phyloP scores from a whole-genome alignment of 2,888 invertebrate genomes.

The Hecatera dysodea region DNA sequence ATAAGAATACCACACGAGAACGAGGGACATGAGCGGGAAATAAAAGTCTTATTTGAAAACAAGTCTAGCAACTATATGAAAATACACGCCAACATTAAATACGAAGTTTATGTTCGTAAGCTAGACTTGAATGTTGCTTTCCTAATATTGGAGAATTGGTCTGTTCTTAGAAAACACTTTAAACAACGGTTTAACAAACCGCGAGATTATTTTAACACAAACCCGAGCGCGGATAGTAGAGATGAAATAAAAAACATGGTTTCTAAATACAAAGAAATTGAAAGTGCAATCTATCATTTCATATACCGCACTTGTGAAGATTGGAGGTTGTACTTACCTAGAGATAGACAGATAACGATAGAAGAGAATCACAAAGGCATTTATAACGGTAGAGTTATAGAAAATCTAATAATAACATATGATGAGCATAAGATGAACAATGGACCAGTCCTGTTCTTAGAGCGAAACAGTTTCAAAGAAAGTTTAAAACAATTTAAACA shows the following conservation, averaged over 20 bases:
- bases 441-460: conserved; percentile 39
- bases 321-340: conserved; percentile 51
- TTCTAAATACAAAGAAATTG: conserved; percentile 39
- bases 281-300: conserved; percentile 51
- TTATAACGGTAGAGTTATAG: too few relatives aligned
- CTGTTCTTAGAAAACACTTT: conserved; percentile 37
- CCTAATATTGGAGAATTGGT: conserved; percentile 47
- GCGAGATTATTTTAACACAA: background rate
- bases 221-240: background rate
- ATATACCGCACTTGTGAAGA: conserved; percentile 45
- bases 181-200: conserved; percentile 7
- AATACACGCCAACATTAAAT: background rate
- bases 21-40: too few relatives aligned
- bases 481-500: conserved; percentile 18
- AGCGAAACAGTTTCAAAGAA: conserved; percentile 36
- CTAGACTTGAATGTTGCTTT: conserved; percentile 49
- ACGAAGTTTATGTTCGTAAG: conserved; percentile 50
- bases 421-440: conserved; percentile 22
- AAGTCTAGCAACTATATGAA: background rate
- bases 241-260: background rate
- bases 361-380: background rate
- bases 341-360: background rate
- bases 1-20: too few relatives aligned
- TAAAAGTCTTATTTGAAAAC: too few relatives aligned
- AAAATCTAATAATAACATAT: background rate